phyloP scores from a whole-genome alignment of 2,888 invertebrate species.

The Frankliniella fusca region DNA sequence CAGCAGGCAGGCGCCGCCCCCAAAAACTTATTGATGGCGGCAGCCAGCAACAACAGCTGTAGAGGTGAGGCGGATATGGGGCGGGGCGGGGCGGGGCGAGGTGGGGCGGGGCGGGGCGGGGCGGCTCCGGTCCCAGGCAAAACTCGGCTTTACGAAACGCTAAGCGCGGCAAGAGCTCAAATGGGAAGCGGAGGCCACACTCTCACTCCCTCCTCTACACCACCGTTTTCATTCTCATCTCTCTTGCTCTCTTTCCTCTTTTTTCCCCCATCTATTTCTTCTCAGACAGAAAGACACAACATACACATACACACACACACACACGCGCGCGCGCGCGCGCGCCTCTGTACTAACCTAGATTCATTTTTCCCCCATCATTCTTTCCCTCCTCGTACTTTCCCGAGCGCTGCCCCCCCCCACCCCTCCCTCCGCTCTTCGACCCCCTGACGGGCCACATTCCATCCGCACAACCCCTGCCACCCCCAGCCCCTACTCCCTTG shows the following conservation, averaged over 20 bases:
- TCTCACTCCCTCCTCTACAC: not conserved
- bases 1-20: not conserved
- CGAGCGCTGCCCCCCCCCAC: no score
- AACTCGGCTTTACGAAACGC: not conserved
- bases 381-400: no score
- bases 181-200: not conserved
- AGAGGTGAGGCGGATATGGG: not conserved
- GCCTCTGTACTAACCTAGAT: no score
- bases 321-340: not conserved
- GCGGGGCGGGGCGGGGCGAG: not conserved
- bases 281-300: not conserved
- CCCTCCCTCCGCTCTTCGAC: no score
- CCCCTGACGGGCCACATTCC: not conserved
- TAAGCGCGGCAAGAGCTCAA: no score
- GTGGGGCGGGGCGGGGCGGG: not conserved
- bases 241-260: not conserved
- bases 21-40: not conserved
- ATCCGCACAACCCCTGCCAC: no score
- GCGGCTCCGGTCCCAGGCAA: not conserved
- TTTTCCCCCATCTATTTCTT: not conserved
- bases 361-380: no score
- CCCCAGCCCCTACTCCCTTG: no score
- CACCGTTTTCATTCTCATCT: not conserved
- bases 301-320: not conserved
- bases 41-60: not conserved